Evolutionary conservation across 2,888 invertebrate species (phyloP), one percentile per base, ranked within the genome.

Genomic region (Ochlodes sylvanus): DNA sequence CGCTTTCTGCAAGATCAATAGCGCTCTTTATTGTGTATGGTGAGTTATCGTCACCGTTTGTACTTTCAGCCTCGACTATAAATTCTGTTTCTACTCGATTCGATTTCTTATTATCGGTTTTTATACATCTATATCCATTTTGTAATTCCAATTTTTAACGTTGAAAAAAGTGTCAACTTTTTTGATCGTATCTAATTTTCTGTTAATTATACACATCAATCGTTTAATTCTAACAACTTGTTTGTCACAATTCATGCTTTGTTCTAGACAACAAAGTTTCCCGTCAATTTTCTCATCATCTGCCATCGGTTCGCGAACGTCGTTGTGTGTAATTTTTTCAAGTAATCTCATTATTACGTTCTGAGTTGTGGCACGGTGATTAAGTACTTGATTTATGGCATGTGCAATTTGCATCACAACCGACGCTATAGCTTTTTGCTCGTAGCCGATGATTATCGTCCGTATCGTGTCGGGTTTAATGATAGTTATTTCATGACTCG

Each of bases 401-500:
- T 83, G 83, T 88, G 90, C 92, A 92, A 92, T 92, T 93, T 92
- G 87, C 92, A 92, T 92, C 90, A 83, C 82, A 85, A 83, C 83
- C 82, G 85, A 87, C 87, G 87, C 85, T 82, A 87, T 89, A 84
- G 89, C 88, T 92, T 92, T 92, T 92, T 92, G 87, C 91, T 80
- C 83, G 84, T 75, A 87, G 81, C 82, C 86, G 88, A 90, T 91
- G 87, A 92, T 92, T 92, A 92, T 92, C 90, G 88, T 89, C 87
- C 89, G 89, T 90, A 92, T 92, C 92, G 92, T 89, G 92, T 91
- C 88, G 89, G 85, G 78, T 83, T 87, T 93, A 93, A 93, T 93
- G 89, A 91, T 90, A 88, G 92, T 92, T 86, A 92, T 92, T 91
- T 90, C 88, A 89, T 88, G 90, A 90, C 86, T 88, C 89, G 88